Evolutionary conservation across 2,888 invertebrate genomes (phyloP), one percentile per base, ranked within the genome.

Genomic region (Archips xylosteana): DNA sequence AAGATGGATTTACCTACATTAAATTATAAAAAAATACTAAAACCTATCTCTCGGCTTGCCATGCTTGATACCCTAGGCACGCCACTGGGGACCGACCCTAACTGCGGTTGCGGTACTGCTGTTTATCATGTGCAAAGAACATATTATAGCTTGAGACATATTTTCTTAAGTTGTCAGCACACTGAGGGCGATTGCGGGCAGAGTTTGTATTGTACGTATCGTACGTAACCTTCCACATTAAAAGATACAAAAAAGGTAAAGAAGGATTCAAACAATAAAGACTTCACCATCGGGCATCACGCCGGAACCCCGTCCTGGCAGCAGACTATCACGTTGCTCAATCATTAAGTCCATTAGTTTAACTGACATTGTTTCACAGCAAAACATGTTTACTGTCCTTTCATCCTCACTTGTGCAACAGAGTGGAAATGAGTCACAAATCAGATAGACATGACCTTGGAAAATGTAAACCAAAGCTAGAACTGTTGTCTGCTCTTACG

Each of bases 341-440:
- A 39, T 15, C 34, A 62, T 42, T 42, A 39, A n/a, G 42, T 15
- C 10, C n/a, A 62, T 39, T 5, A 32, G 32, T 36, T 13, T n/a
- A 54, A 9, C 32, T 45, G 45, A 45, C 45, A 63, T 42, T 36
- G 57, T 32, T 57, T 42, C n/a, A 32, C 13, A 34, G 13, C 13
- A 51, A 61, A 71, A 45, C 10, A 36, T 64, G 59, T 49, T 71
- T 39, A 62, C 42, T 36, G 45, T 47, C 23, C 62, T 61, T 60
- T 51, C 42, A 57, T 47, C 15, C 45, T 45, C 23, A 42, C 39
- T 32, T 32, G 63, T 73, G 47, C 68, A 57, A 70, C 32, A 10
- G n/a, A 39, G 67, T 77, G 83, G 80, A 83, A 76, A 75, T 83
- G 81, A 82, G 42, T 80, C 82, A 84, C 76, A 75, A 69, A 83